Base-by-base conservation (phyloP, 2,888 invertebrate species). In the Drosophila mayaguana region DNA sequence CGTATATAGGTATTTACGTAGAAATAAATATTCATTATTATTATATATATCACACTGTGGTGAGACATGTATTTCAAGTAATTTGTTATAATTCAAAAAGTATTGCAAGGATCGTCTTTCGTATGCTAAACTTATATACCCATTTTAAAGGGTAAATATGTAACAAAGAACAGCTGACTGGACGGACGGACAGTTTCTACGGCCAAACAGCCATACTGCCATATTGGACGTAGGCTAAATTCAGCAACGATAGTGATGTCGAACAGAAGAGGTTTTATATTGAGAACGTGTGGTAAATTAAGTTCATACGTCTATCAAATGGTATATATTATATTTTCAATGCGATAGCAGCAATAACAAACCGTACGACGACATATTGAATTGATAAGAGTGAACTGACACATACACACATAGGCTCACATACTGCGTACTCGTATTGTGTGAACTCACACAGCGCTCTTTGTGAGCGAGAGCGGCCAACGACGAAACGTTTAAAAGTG, bases 91-190 rank as follows among this genome's bases (percentile, higher is more conserved):
- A 25, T 16, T 6, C 6, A 2, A n/a, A 6, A 28, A 8, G 46
- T 1, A n/a, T 5, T 25, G 1, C n/a, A 11, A 2, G 0, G 11
- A 25, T 25, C 25, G n/a, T 46, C 4, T 9, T 16, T 25, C 28
- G 28, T 28, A 48, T 28, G n/a, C 1, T 3, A 18, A 12, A 1
- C 1, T 9, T 12, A 32, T 32, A 50, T 32, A 18, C 32, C 32
- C 20, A 18, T 20, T 14, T 50, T 20, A 18, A 12, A 69, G 20
- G 16, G 55, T 45, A 32, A 3, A 18, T 18, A 9, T 20, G n/a
- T 55, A 84, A 83, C 86, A 89, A 89, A 76, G 82, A 90, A 80
- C 91, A 90, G 91, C 91, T 91, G 91, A 91, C 78, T 80, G 51
- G 51, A 59, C 68, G 91, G 91, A 77, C 79, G 51, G 51, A 59